Evolutionary conservation across 2,888 invertebrate species (phyloP), one percentile per base, ranked within the genome.

Genomic region (Gryllus longicercus): DNA sequence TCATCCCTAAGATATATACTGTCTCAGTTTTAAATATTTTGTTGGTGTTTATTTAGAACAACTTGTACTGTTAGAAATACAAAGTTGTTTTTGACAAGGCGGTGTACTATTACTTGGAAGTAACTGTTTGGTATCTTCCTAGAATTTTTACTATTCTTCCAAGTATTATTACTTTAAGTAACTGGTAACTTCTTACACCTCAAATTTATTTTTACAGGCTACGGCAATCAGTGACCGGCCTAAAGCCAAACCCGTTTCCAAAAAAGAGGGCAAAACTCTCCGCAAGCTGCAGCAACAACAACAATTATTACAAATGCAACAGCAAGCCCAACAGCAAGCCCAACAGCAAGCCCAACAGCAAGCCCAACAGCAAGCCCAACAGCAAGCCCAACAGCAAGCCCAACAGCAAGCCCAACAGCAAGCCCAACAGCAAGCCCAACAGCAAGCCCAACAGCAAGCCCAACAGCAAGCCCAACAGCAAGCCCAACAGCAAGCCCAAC

Each of bases 141-240:
- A 8, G 16, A 14, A 50, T 1, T 50, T 1, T 49, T 50, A 10
- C 8, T 75, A 1, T 21, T n/a, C n/a, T n/a, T n/a, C n/a, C n/a
- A 25, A 16, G 18, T 16, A 38, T 74, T 11, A 63, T 16, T 75
- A 14, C 77, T 82, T 79, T 76, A 38, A 38, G 25, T 38, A 38
- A 38, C 2, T 38, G 25, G 25, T 38, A 38, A 38, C 3, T 38
- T 16, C 18, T 78, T 75, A 74, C 38, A 79, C 21, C 5, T 49
- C 18, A 38, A 38, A 38, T 38, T 38, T 38, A 38, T 38, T 38
- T 38, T 38, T 79, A n/a, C 88, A 93, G 88, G 92, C 91, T 85
- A 93, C 93, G 81, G 93, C 94, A 83, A 93, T 95, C 84, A 94
- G 94, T 88, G 95, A 95, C 88, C 91, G 95, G 84, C 94, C 94